phyloP scores from a whole-genome alignment of 1,140 invertebrate genomes.

The Acromyrmex echinatior region DNA sequence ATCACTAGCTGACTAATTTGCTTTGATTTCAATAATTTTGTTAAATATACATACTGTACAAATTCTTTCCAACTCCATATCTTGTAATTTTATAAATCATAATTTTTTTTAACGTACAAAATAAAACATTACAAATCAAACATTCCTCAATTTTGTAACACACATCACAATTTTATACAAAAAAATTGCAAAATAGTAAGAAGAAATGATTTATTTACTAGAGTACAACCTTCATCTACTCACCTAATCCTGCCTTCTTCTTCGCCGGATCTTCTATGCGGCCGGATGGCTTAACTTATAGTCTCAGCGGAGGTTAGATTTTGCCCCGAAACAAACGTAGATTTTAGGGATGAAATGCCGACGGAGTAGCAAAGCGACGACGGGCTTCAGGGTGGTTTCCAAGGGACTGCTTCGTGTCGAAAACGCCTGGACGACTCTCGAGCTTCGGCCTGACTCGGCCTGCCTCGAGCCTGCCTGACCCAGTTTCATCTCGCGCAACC shows the following conservation, averaged over 20 bases:
- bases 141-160: conserved; percentile 20
- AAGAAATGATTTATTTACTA: not conserved
- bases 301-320: conserved; percentile 9
- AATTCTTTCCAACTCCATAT: not conserved
- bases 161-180: not conserved
- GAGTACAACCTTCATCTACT: conserved; percentile 38
- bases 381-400: conserved; percentile 84
- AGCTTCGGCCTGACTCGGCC: conserved; percentile 80
- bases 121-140: conserved; percentile 21
- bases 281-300: not conserved
- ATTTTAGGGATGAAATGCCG: conserved; percentile 67
- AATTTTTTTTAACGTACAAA: not conserved
- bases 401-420: conserved; percentile 82
- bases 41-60: not conserved
- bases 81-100: not conserved
- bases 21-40: not conserved
- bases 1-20: not conserved
- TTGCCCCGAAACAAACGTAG: conserved; percentile 42
- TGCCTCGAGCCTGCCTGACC: conserved; percentile 82
- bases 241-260: conserved; percentile 49
- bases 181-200: not conserved
- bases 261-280: not conserved
- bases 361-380: conserved; percentile 80
- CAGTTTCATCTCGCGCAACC: conserved; percentile 79
- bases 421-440: conserved; percentile 80